Conservation (phyloP, 2,797 vertebrate species). For the Neosalanx taihuensis region DNA sequence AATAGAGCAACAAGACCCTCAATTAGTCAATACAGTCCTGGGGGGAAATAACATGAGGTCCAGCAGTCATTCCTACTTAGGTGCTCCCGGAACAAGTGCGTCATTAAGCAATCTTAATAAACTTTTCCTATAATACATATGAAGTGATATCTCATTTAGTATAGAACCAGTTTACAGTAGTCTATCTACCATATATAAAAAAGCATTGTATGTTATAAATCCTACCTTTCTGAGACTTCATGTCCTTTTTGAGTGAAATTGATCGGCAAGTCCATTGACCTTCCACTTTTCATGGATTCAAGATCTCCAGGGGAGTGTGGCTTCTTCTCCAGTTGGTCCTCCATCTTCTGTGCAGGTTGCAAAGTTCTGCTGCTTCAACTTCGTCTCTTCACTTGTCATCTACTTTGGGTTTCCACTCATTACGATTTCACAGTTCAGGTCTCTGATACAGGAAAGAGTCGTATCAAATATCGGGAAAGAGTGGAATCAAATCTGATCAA, state of each 20-base stretch:
- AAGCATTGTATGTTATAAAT: neutral
- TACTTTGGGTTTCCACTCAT: neutral
- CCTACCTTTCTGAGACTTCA: neutral
- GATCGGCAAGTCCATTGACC: neutral
- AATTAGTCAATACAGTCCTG: no score
- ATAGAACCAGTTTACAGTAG: no score
- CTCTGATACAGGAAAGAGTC: neutral
- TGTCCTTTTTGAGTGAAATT: neutral
- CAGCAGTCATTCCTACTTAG: no score
- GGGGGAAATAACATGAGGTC: no score
- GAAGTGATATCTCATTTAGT: no score
- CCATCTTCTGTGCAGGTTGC: neutral
- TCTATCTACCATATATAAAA: no score
- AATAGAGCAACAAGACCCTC: no score
- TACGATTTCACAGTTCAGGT: neutral
- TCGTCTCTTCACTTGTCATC: neutral
- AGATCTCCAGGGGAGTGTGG: constrained; percentile 4
- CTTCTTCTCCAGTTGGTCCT: neutral
- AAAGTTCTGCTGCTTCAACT: neutral
- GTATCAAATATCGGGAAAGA: neutral
- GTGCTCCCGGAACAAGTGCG: no score
- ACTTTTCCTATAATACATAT: neutral
- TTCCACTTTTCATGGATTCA: constrained; percentile 12
- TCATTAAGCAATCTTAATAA: neutral
- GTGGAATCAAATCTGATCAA: no score